These are phyloP conservation scores for Folsomia candida DNA, from an alignment of 2,888 invertebrate species.

Conservation along the genomic window DNA sequence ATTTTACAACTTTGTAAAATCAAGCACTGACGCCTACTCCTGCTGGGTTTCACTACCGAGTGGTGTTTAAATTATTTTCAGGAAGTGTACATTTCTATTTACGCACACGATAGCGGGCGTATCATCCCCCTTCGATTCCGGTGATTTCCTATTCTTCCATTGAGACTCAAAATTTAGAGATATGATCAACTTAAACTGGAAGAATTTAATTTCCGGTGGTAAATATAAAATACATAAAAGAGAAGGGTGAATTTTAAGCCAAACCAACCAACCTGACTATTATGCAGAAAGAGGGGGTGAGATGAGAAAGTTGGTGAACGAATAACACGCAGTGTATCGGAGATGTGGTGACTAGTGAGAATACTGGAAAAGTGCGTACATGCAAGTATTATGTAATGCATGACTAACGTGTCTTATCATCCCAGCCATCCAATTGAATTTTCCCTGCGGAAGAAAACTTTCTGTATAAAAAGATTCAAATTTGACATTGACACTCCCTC, in stretches of 20 bases:
- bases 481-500: neutral
- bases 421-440: neutral
- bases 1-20: neutral
- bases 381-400: neutral
- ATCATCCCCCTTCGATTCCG: neutral
- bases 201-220: conserved; percentile 15
- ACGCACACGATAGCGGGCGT: neutral
- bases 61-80: neutral
- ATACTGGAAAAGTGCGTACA: neutral
- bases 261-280: neutral
- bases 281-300: neutral
- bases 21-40: neutral
- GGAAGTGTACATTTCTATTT: neutral
- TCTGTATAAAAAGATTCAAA: neutral
- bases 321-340: too few species aligned
- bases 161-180: neutral
- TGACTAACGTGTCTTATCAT: neutral
- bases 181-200: neutral
- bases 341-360: too few species aligned
- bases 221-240: neutral
- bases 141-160: neutral
- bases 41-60: neutral
- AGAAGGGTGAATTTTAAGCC: neutral
- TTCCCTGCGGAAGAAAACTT: conserved; percentile 1
- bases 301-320: neutral